These are phyloP conservation scores for Pocillopora damicornis DNA, from an alignment of 64 coral and sea anemone genomes.

Conservation along the genomic window DNA sequence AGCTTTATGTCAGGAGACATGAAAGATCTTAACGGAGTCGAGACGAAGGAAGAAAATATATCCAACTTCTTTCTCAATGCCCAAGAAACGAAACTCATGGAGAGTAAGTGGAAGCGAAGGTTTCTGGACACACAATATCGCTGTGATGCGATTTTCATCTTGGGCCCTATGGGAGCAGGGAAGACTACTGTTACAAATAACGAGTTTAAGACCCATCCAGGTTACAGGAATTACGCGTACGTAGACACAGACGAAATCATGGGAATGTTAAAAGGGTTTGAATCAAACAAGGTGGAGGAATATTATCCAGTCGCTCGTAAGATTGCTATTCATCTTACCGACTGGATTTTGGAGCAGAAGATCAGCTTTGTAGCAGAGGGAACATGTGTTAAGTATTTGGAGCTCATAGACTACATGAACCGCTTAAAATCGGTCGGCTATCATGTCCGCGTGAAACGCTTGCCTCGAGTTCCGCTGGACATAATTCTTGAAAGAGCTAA, in stretches of 20 bases:
- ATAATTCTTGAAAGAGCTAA: slow-evolving; percentile 75
- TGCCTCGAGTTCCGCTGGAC: slow-evolving; percentile 60
- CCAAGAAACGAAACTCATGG: slow-evolving; percentile 60
- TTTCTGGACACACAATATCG: slow-evolving; percentile 73
- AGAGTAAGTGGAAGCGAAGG: slow-evolving; percentile 82
- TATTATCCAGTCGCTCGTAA: slow-evolving; percentile 93
- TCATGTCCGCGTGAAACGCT: slow-evolving; percentile 66
- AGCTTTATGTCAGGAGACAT: neutral
- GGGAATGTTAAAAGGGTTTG: slow-evolving; percentile 86
- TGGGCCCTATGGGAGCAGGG: slow-evolving; percentile 97
- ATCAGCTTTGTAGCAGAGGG: slow-evolving; percentile 97
- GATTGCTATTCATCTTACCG: slow-evolving; percentile 92
- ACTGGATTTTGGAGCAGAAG: slow-evolving; percentile 95
- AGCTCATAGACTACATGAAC: slow-evolving; percentile 86
- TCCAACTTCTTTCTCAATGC: neutral
- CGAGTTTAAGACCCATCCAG: slow-evolving; percentile 78
- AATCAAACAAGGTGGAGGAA: slow-evolving; percentile 82
- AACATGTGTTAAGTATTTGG: slow-evolving; percentile 90
- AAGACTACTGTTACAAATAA: slow-evolving; percentile 91
- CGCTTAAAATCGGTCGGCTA: slow-evolving; percentile 83
- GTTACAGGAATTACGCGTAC: slow-evolving; percentile 84
- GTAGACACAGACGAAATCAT: slow-evolving; percentile 98
- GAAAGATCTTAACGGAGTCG: slow-evolving; percentile 27
- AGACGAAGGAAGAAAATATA: neutral
- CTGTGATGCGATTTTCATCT: slow-evolving; percentile 89